Conservation (phyloP, 2,797 vertebrate species). For the Pangasius macronema region DNA sequence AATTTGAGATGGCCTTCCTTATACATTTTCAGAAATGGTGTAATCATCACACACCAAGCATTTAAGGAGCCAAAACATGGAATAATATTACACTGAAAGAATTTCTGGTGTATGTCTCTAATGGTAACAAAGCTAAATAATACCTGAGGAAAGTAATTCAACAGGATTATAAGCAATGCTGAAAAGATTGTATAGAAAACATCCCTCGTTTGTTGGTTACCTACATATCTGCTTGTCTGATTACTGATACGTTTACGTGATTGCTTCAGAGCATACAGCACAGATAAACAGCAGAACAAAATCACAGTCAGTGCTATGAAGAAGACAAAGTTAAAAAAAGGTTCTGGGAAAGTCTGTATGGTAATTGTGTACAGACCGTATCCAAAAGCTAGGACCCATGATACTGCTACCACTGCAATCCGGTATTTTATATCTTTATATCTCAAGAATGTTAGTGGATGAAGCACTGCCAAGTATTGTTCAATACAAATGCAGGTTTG, state of each 20-base stretch:
- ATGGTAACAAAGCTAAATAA: neutral
- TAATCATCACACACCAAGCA: slow-evolving; percentile 12
- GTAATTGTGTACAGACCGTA: neutral
- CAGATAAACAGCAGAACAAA: slow-evolving; percentile 34
- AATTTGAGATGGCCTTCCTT: slow-evolving; percentile 21
- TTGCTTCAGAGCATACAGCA: slow-evolving; percentile 24
- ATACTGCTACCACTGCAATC: too few relatives aligned
- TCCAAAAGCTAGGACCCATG: neutral
- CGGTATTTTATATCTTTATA: slow-evolving; percentile 9
- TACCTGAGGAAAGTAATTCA: slow-evolving; percentile 39
- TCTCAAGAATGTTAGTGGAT: slow-evolving; percentile 2
- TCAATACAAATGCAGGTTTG: slow-evolving; percentile 38
- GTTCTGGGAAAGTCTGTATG: neutral
- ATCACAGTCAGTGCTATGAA: neutral
- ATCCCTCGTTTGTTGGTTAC: slow-evolving; percentile 43
- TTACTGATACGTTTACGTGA: slow-evolving; percentile 2
- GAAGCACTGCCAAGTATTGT: slow-evolving; percentile 23
- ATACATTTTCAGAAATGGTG: slow-evolving; percentile 34
- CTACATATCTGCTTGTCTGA: slow-evolving; percentile 13
- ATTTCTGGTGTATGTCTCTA: neutral
- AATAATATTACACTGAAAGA: neutral
- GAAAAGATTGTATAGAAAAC: slow-evolving; percentile 32
- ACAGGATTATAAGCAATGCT: slow-evolving; percentile 21
- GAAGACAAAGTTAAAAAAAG: neutral
- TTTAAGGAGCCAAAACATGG: slow-evolving; percentile 8